Conservation (phyloP, 2,888 invertebrate species). For the Trissolcus japonicus region DNA sequence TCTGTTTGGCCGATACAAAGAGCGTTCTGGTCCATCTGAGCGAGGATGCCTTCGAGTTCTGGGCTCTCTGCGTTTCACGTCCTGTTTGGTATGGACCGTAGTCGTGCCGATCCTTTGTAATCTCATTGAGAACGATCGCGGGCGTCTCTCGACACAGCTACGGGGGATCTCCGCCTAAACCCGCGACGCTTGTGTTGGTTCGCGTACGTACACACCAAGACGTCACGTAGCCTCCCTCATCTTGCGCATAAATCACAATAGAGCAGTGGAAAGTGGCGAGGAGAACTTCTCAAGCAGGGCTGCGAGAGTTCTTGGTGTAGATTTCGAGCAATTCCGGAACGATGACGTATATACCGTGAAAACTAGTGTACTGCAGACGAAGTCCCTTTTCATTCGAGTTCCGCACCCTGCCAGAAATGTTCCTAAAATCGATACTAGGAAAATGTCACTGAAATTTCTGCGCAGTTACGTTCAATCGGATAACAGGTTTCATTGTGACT, state of each 20-base stretch:
- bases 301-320: conserved; percentile 59
- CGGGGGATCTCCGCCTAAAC: conserved; percentile 65
- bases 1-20: conserved; percentile 52
- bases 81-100: conserved; percentile 68
- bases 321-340: conserved; percentile 54
- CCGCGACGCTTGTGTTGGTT: conserved; percentile 53
- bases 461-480: conserved; percentile 52
- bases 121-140: conserved; percentile 73
- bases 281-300: conserved; percentile 73
- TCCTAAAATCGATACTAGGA: conserved; percentile 48
- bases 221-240: conserved; percentile 70
- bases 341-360: conserved; percentile 56
- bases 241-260: conserved; percentile 75
- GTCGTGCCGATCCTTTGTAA: conserved; percentile 72
- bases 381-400: conserved; percentile 45
- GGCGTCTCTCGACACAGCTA: conserved; percentile 53
- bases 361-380: conserved; percentile 49
- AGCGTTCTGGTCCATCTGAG: conserved; percentile 51
- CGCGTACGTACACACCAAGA: conserved; percentile 33
- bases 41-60: conserved; percentile 43
- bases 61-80: conserved; percentile 67
- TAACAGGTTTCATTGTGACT: conserved; percentile 45
- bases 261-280: conserved; percentile 73
- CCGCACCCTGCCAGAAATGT: conserved; percentile 43
- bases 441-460: conserved; percentile 47